Base-by-base conservation (phyloP, 1,140 invertebrate genomes). In the Bombus confusus region DNA sequence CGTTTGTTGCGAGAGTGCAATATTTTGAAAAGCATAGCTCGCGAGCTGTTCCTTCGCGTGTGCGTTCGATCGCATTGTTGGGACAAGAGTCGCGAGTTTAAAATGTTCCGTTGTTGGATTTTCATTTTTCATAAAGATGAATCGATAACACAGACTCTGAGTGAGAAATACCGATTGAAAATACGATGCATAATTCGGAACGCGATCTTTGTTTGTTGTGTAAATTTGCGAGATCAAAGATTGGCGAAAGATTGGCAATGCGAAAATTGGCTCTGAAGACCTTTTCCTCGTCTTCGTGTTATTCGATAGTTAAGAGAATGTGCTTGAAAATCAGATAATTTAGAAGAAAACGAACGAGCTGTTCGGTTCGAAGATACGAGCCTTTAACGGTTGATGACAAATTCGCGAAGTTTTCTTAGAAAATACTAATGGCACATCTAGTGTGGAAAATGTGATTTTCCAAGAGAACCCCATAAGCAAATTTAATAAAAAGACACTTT, bases 21-120 rank as follows among this genome's bases (percentile, higher is more conserved):
- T 83, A 83, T 83, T 83, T 83, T 43, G 34, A 15, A 12, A 66
- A 31, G n/a, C 5, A 31, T 5, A 31, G 62, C n/a, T 31, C n/a
- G n/a, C 13, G n/a, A 34, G n/a, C n/a, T 66, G n/a, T 62, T 62
- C 59, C 28, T n/a, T 62, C 25, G 59, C 59, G 59, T 4, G 10
- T 62, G 28, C 57, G 25, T 28, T 28, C 25, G 57, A 28, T 25
- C 25, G 25, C 28, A 59, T n/a, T n/a, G 59, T 62, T n/a, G 59
- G 28, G 59, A 62, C 59, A 62, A n/a, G 59, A n/a, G 12, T n/a
- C 3, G 59, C 59, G 59, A n/a, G 59, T 25, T n/a, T n/a, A 62
- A 62, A 62, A n/a, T 62, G 28, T 5, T 62, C 1, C 59, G 59
- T 62, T n/a, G 59, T 62, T 62, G 59, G 59, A 62, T 62, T 62